phyloP scores from a whole-genome alignment of 2,797 vertebrate species.

The Malacoctenus gilli region DNA sequence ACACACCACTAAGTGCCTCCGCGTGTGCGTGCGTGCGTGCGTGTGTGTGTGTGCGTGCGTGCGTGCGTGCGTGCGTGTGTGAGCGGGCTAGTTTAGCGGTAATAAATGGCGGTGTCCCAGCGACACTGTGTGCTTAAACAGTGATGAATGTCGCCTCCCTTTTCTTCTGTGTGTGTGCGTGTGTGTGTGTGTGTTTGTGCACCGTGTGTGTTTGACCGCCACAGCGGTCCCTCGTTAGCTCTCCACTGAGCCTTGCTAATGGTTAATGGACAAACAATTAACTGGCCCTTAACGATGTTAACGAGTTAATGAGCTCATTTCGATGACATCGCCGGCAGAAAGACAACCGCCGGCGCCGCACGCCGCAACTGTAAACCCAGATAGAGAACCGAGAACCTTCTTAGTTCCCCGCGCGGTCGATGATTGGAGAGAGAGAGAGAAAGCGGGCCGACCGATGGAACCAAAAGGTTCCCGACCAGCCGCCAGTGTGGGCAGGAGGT shows the following conservation, averaged over 20 bases:
- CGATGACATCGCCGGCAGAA: slow-evolving; percentile 22
- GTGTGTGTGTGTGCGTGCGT: neutral
- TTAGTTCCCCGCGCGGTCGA: no score
- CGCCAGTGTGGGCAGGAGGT: no score
- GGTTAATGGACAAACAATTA: slow-evolving; percentile 77
- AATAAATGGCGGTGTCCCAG: no score
- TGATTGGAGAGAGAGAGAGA: no score
- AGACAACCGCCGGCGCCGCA: no score
- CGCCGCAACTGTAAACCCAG: no score
- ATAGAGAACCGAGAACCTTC: no score
- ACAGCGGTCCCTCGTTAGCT: slow-evolving; percentile 60
- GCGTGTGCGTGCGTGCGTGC: no score
- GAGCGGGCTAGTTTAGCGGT: neutral
- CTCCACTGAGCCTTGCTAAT: slow-evolving; percentile 70
- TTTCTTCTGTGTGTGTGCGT: slow-evolving; percentile 19
- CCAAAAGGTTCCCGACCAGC: no score
- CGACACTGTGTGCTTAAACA: no score
- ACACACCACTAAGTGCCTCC: no score
- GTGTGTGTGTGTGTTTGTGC: slow-evolving; percentile 5
- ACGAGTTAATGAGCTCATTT: slow-evolving; percentile 71
- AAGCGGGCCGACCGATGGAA: no score
- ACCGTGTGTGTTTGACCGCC: slow-evolving; percentile 22
- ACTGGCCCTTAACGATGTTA: slow-evolving; percentile 72
- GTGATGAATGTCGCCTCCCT: slow-evolving; percentile 6
- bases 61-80: slow-evolving; percentile 6